phyloP scores from a whole-genome alignment of 2,888 invertebrate species.

The Drosophila niveifrons region DNA sequence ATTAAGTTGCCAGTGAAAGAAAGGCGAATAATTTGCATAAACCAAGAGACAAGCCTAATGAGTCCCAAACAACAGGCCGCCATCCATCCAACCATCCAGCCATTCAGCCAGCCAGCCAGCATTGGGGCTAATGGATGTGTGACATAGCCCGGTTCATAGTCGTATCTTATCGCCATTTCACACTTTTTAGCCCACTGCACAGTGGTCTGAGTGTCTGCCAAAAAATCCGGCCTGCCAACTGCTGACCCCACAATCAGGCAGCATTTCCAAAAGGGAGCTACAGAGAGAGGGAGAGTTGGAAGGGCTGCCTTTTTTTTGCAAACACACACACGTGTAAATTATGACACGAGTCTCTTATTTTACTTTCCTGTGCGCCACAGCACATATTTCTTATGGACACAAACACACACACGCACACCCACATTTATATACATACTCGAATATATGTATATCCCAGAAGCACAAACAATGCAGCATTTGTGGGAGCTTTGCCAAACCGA shows the following conservation, averaged over 20 bases:
- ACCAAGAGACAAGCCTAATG: constrained; percentile 48
- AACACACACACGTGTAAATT: constrained; percentile 61
- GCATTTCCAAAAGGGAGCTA: not conserved
- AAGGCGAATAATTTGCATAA: constrained; percentile 63
- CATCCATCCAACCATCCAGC: no score
- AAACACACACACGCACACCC: constrained; percentile 17
- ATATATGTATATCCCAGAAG: not conserved
- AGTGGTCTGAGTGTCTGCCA: constrained; percentile 35
- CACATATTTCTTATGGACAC: constrained; percentile 54
- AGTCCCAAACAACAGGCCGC: constrained; percentile 20
- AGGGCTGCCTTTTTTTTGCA: not conserved
- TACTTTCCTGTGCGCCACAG: constrained; percentile 58
- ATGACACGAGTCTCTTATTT: constrained; percentile 68
- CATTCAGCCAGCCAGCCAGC: not conserved
- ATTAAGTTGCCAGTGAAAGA: constrained; percentile 68
- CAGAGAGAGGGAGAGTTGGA: not conserved
- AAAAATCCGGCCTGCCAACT: constrained; percentile 52
- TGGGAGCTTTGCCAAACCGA: constrained; percentile 66
- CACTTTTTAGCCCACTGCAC: constrained; percentile 55
- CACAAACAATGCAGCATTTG: constrained; percentile 35
- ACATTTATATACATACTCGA: constrained; percentile 5
- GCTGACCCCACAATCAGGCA: constrained; percentile 47
- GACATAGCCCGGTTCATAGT: constrained; percentile 25
- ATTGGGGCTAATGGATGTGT: constrained; percentile 48
- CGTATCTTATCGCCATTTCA: constrained; percentile 59